Conservation (phyloP, 2,888 invertebrate species). For the Alsophila aescularia region DNA sequence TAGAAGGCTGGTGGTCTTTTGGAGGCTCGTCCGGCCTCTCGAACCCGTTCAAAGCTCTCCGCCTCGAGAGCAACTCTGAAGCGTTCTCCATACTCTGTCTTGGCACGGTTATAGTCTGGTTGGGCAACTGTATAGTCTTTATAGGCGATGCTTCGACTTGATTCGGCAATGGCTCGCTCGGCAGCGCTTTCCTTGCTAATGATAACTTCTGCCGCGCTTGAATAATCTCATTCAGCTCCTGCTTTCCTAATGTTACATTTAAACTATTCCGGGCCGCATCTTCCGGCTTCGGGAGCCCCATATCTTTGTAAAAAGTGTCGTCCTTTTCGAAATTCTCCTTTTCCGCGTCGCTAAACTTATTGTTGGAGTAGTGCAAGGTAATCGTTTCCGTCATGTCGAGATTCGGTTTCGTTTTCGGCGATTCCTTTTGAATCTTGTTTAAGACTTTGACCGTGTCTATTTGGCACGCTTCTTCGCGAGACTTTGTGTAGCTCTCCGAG, state of each 20-base stretch:
- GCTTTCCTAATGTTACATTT: conserved; percentile 74
- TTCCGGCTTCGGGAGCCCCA: conserved; percentile 61
- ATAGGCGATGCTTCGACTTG: conserved; percentile 60
- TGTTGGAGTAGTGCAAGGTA: conserved; percentile 73
- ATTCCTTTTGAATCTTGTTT: conserved; percentile 70
- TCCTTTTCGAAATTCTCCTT: conserved; percentile 78
- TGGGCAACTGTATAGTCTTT: conserved; percentile 73
- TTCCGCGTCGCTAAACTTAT: conserved; percentile 71
- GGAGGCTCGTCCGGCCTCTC: conserved; percentile 60
- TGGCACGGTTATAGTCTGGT: conserved; percentile 76
- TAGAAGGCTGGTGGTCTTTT: conserved; percentile 58
- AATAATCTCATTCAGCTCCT: conserved; percentile 77
- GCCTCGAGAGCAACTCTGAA: conserved; percentile 68
- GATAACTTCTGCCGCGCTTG: conserved; percentile 78
- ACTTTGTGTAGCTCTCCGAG: conserved; percentile 75
- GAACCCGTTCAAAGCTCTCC: conserved; percentile 64
- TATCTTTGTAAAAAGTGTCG: conserved; percentile 74
- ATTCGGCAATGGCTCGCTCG: conserved; percentile 58
- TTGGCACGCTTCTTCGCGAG: conserved; percentile 72
- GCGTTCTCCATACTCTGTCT: conserved; percentile 74
- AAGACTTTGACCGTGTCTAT: conserved; percentile 69
- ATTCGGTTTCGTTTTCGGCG: conserved; percentile 47
- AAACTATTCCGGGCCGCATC: conserved; percentile 64
- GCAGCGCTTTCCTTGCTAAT: conserved; percentile 70
- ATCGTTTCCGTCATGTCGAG: conserved; percentile 70